phyloP scores from a whole-genome alignment of 2,113 vertebrate genomes.

The Indicator maculatus region DNA sequence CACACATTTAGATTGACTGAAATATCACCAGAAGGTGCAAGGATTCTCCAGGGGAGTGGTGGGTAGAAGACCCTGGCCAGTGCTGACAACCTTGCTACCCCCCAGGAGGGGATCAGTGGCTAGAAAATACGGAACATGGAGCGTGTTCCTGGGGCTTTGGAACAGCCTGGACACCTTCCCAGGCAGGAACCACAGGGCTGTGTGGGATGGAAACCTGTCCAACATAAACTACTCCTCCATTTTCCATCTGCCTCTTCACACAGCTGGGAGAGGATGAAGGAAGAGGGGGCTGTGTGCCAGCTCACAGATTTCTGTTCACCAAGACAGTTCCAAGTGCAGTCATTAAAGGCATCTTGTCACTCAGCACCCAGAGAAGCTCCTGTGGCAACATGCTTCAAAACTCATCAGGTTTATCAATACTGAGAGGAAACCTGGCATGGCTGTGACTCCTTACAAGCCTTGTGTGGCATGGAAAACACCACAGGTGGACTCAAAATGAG shows the following conservation, averaged over 20 bases:
- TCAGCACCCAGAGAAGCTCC: neutral
- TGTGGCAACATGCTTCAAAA: neutral
- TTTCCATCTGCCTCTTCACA: neutral
- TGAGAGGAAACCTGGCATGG: neutral
- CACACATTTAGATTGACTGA: neutral
- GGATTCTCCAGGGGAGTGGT: neutral
- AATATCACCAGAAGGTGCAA: neutral
- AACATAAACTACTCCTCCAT: neutral
- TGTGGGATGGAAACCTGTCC: neutral
- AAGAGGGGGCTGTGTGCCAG: neutral
- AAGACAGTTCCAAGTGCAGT: neutral
- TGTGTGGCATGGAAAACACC: neutral
- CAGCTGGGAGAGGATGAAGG: neutral
- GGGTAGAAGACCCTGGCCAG: neutral
- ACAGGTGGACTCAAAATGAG: neutral
- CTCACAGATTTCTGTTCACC: neutral
- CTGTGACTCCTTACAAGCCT: neutral
- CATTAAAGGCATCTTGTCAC: neutral
- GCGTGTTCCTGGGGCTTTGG: neutral
- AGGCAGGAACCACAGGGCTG: accelerated
- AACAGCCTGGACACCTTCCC: neutral
- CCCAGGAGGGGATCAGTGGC: neutral
- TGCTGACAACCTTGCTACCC: neutral
- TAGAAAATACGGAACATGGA: neutral
- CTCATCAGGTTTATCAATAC: neutral